Evolutionary conservation across 2,888 invertebrate species (phyloP).

Genomic region (Dasysyrphus tricinctus): DNA sequence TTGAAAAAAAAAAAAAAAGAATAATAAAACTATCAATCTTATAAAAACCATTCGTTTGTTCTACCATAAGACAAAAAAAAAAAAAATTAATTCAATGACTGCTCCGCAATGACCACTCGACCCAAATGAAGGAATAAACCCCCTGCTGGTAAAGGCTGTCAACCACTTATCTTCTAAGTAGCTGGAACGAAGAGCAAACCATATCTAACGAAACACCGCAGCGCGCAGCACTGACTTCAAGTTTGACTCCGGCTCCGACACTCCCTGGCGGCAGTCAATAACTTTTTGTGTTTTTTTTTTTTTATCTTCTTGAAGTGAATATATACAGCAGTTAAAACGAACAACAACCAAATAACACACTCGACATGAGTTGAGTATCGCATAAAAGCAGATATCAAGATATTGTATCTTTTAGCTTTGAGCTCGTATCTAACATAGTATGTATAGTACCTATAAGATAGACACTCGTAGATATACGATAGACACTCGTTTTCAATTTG

Average conservation of each 20-base stretch:
- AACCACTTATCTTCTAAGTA: conserved; percentile 61
- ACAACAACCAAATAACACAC: conserved; percentile 71
- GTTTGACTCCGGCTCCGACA: conserved; percentile 22
- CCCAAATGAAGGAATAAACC: conserved; percentile 45
- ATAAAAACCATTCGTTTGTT: conserved; percentile 14
- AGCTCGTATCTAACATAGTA: conserved; percentile 36
- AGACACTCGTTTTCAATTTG: conserved; percentile 50
- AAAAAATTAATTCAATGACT: conserved; percentile 15
- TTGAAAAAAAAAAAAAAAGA: conserved; percentile 10
- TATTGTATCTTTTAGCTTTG: conserved; percentile 57
- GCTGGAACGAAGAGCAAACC: conserved; percentile 56
- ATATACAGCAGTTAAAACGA: conserved; percentile 61
- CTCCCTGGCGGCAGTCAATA: conserved; percentile 45
- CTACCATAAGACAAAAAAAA: background rate
- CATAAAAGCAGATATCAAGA: conserved; percentile 66
- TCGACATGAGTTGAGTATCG: conserved; percentile 66
- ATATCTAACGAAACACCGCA: conserved; percentile 49
- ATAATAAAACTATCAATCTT: conserved; percentile 61
- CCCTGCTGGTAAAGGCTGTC: conserved; percentile 58
- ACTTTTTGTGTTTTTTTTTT: conserved; percentile 16
- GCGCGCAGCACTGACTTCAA: conserved; percentile 3
- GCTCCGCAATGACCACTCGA: conserved; percentile 56
- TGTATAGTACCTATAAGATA: conserved; percentile 3
- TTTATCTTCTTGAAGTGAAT: conserved; percentile 42
- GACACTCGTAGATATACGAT: conserved; percentile 19